Evolutionary conservation across 2,113 vertebrate species (phyloP).

Genomic region (Callocephalon fimbriatum): DNA sequence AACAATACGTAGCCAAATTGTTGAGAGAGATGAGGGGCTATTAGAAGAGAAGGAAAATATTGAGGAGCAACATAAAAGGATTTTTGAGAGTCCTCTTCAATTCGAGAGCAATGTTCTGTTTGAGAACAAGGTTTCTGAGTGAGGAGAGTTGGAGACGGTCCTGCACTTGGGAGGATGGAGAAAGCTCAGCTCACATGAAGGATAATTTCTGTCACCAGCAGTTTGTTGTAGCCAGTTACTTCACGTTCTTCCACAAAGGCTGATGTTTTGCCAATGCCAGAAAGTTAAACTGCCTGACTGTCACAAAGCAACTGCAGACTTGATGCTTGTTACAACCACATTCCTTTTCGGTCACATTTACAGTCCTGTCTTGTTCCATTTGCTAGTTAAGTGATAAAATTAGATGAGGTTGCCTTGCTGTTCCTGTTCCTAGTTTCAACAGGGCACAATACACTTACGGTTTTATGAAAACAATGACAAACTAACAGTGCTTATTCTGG

Average conservation of each 20-base stretch:
- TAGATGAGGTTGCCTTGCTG: background rate
- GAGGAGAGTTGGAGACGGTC: background rate
- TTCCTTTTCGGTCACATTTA: background rate
- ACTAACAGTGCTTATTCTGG: background rate
- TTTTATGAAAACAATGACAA: background rate
- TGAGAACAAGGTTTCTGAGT: background rate
- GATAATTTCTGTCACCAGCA: background rate
- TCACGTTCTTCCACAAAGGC: background rate
- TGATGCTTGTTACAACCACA: background rate
- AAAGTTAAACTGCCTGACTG: background rate
- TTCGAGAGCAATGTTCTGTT: background rate
- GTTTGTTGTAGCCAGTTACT: background rate
- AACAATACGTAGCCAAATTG: background rate
- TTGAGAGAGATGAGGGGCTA: background rate
- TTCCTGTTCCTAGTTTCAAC: background rate
- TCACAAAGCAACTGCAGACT: background rate
- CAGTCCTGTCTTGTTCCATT: background rate
- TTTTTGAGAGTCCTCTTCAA: background rate
- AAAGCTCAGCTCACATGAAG: background rate
- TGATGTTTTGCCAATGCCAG: background rate
- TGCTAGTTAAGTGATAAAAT: background rate
- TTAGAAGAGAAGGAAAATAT: background rate
- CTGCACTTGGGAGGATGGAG: background rate
- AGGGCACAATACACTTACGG: background rate
- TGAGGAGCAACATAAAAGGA: background rate